phyloP scores from a whole-genome alignment of 2,113 vertebrate species.

The Triplophysa rosa region DNA sequence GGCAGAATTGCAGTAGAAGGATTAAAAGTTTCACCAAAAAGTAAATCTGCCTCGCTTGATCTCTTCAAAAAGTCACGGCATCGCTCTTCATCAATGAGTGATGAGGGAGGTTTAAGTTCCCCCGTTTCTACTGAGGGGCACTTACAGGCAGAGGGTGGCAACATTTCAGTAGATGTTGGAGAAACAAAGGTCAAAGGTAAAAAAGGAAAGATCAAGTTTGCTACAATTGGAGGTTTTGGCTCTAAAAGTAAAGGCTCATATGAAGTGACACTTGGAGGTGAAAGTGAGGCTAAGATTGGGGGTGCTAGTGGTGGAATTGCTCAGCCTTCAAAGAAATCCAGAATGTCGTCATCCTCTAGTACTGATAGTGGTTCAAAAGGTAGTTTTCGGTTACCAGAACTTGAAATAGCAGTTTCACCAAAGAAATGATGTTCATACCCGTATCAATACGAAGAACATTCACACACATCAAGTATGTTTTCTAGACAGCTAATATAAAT shows the following conservation, averaged over 20 bases:
- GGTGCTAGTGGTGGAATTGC: conserved; percentile 69
- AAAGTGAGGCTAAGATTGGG: conserved; percentile 68
- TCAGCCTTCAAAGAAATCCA: conserved; percentile 75
- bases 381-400: conserved; percentile 74
- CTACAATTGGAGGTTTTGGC: conserved; percentile 92
- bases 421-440: conserved; percentile 75
- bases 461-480: conserved; percentile 17
- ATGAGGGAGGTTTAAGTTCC: conserved; percentile 76
- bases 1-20: conserved; percentile 65
- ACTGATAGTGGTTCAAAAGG: conserved; percentile 82
- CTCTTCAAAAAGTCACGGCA: conserved; percentile 84
- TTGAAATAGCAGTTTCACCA: conserved; percentile 81
- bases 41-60: conserved; percentile 80
- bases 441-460: conserved; percentile 43
- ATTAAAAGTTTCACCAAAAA: conserved; percentile 72
- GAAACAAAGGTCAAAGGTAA: conserved; percentile 75
- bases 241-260: conserved; percentile 90
- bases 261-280: conserved; percentile 86
- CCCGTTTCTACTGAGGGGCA: conserved; percentile 74
- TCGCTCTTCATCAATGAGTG: conserved; percentile 84
- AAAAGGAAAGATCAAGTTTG: conserved; percentile 86
- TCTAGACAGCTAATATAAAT: conserved; percentile 35
- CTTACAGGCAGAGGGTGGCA: conserved; percentile 74
- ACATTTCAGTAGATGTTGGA: conserved; percentile 74
- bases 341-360: conserved; percentile 86